Conservation (phyloP, 2,113 vertebrate species). For the Brienomyrus longianalis region DNA sequence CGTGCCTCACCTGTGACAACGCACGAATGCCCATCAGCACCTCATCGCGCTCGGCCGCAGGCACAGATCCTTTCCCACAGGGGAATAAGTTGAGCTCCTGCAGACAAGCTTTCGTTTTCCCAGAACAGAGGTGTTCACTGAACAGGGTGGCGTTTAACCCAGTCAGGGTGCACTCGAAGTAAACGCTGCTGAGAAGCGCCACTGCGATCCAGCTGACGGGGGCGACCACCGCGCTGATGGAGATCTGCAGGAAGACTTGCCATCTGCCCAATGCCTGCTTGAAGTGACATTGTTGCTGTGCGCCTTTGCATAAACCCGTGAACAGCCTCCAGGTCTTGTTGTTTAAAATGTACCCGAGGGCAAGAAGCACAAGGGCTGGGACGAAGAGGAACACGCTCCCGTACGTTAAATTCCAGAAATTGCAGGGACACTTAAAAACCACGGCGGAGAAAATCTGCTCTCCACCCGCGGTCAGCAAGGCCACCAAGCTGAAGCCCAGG, state of each 20-base stretch:
- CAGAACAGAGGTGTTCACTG: constrained; percentile 32
- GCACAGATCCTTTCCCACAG: constrained; percentile 33
- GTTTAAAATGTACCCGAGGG: constrained; percentile 55
- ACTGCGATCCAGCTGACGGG: constrained; percentile 65
- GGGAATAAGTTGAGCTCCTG: constrained; percentile 42
- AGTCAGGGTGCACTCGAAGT: constrained; percentile 56
- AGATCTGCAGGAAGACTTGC: constrained; percentile 21
- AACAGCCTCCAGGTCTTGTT: constrained; percentile 51
- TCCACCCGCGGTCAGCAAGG: constrained; percentile 54
- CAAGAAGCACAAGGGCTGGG: constrained; percentile 63
- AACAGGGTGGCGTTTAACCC: constrained; percentile 9
- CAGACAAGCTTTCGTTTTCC: rapidly evolving
- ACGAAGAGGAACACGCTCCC: constrained; percentile 63
- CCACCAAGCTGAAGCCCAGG: constrained; percentile 53
- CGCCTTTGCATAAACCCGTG: constrained; percentile 48
- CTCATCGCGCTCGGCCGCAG: rapidly evolving
- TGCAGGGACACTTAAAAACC: constrained; percentile 72
- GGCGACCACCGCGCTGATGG: constrained; percentile 41
- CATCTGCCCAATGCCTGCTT: rapidly evolving
- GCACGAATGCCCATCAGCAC: constrained; percentile 44
- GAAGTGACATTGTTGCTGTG: rapidly evolving
- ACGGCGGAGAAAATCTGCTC: constrained; percentile 61
- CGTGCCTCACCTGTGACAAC: constrained; percentile 65
- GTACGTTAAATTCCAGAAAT: constrained; percentile 51
- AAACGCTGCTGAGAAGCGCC: constrained; percentile 60